These are phyloP conservation scores for Gymnocheta viridis DNA, from an alignment of 2,888 invertebrate species.

Conservation along the genomic window DNA sequence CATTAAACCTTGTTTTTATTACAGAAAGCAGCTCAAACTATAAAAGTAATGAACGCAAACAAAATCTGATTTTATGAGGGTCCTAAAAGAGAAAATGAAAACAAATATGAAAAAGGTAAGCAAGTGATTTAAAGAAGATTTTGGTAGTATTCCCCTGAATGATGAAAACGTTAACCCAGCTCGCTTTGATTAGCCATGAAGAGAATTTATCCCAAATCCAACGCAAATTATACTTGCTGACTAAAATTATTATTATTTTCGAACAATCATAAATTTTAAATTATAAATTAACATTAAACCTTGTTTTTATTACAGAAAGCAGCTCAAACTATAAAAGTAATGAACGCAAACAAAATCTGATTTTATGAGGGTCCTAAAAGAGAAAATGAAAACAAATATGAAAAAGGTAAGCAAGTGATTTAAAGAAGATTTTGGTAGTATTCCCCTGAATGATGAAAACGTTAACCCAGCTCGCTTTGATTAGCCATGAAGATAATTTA, in stretches of 20 bases:
- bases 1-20: neutral
- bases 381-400: too few species aligned
- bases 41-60: too few species aligned
- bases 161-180: slow-evolving; percentile 74
- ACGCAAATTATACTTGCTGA: slow-evolving; percentile 26
- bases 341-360: too few species aligned
- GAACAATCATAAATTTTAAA: neutral
- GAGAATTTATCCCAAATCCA: slow-evolving; percentile 73
- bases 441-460: slow-evolving; percentile 69
- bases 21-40: too few species aligned
- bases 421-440: neutral
- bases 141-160: neutral
- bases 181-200: slow-evolving; percentile 77
- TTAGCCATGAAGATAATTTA: slow-evolving; percentile 75
- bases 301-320: neutral
- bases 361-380: too few species aligned
- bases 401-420: neutral
- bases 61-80: too few species aligned
- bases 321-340: too few species aligned
- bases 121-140: neutral
- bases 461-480: slow-evolving; percentile 77
- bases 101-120: neutral
- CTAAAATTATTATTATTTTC: neutral
- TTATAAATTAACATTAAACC: neutral
- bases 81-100: too few species aligned